phyloP scores from a whole-genome alignment of 2,113 vertebrate genomes.

The Lamprologus sp. region DNA sequence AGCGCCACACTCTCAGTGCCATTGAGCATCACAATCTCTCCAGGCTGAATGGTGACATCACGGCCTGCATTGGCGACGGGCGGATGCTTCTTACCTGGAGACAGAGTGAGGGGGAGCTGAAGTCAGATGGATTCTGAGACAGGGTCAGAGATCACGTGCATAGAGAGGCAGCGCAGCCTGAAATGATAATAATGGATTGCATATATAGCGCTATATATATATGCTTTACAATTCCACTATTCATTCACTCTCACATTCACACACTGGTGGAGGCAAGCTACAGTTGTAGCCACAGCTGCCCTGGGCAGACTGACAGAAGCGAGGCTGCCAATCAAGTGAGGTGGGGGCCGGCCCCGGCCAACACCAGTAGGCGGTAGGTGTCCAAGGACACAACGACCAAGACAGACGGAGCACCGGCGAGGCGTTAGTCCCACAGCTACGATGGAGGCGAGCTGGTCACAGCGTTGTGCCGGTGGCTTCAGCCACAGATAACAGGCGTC shows the following conservation, averaged over 20 bases:
- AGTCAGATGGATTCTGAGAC: neutral
- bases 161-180: neutral
- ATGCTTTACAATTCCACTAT: neutral
- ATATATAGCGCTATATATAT: neutral
- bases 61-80: slow-evolving; percentile 69
- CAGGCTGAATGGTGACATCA: slow-evolving; percentile 76
- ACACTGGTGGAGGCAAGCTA: neutral
- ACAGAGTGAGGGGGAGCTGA: neutral
- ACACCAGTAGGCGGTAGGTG: neutral
- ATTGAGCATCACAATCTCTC: slow-evolving; percentile 68
- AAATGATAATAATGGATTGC: neutral
- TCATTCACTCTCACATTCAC: neutral
- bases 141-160: neutral
- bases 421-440: neutral
- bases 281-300: neutral
- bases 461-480: neutral
- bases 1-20: slow-evolving; percentile 72
- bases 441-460: neutral
- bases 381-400: neutral
- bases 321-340: neutral
- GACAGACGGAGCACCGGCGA: neutral
- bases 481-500: neutral
- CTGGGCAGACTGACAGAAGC: neutral
- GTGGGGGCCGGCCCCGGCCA: neutral
- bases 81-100: slow-evolving; percentile 65